Evolutionary conservation across 2,797 vertebrate genomes (phyloP), one percentile per base, ranked within the genome.

Genomic region (Serranus cabrilla): DNA sequence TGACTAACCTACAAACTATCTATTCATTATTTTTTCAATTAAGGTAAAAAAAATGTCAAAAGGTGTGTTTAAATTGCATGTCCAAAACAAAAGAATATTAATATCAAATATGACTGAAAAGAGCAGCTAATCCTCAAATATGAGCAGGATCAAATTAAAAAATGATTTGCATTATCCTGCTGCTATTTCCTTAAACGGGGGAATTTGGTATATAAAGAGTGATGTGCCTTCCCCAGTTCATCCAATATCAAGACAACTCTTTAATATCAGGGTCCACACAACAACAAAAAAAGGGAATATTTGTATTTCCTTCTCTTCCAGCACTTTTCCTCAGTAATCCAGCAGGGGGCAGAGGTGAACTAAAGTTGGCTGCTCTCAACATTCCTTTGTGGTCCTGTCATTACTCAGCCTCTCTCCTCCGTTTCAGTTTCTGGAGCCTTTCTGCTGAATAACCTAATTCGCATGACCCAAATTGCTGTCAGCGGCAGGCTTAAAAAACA

Each of bases 341-440:
- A 94, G 86, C 90, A 95, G 95, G 89, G 86, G 94, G 94, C 90
- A 91, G 88, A 81, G 49, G 27, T 74, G 50, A 75, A 66, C 85
- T 75, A 46, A 47, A 73, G 40, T 69, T 91, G 81, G 81, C 74
- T 34, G 58, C 14, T 47, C 21, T 59, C 1, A 0, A 83, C 89
- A 93, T 92, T 93, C 92, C 85, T 89, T 90, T 90, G 84, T 69
- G 78, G 78, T 88, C 87, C 77, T 78, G 86, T 94, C 90, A 93
- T 91, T 83, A 82, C 80, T 83, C 83, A 76, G 71, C 83, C 72
- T 71, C 80, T 89, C 62, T 87, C 76, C 80, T 90, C 78, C 50
- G 56, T 70, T 86, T 83, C 70, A 74, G 66, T 87, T 82, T 81
- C 83, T 81, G 81, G 84, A 92, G 85, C 65, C 80, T 73, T 89